phyloP scores from a whole-genome alignment of 2,888 invertebrate genomes.

The Acleris laterana region DNA sequence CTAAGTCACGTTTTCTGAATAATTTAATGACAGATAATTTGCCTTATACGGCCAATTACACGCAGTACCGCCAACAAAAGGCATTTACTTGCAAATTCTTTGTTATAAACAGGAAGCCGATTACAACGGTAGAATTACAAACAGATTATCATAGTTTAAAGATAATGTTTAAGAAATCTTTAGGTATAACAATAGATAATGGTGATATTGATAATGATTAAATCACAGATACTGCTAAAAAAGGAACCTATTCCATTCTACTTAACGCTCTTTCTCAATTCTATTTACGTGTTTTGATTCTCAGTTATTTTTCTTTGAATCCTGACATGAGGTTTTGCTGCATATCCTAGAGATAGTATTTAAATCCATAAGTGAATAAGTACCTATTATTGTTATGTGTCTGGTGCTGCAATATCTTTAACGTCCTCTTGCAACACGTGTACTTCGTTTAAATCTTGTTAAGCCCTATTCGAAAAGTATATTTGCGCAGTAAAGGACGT shows the following conservation, averaged over 20 bases:
- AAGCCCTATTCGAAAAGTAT: conserved; percentile 1
- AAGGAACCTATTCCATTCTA: too few relatives aligned
- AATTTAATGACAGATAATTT: conserved; percentile 17
- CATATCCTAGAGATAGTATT: too few relatives aligned
- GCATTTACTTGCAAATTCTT: conserved; percentile 25
- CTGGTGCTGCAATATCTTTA: too few relatives aligned
- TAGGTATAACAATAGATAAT: background rate
- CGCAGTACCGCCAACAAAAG: conserved; percentile 11
- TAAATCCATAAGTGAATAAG: too few relatives aligned
- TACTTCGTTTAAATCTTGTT: conserved; percentile 1
- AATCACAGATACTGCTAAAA: too few relatives aligned
- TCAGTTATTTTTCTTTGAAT: too few relatives aligned
- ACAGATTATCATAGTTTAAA: conserved; percentile 9
- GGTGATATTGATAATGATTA: too few relatives aligned
- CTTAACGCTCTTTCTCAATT: too few relatives aligned
- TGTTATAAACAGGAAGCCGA: conserved; percentile 20
- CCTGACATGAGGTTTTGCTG: too few relatives aligned
- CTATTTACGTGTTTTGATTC: too few relatives aligned
- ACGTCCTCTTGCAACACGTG: too few relatives aligned
- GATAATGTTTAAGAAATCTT: conserved; percentile 11
- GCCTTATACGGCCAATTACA: conserved; percentile 19
- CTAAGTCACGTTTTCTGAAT: conserved; percentile 20
- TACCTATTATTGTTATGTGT: too few relatives aligned
- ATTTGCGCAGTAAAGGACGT: conserved; percentile 15
- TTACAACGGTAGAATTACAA: conserved; percentile 18